phyloP scores from a whole-genome alignment of 2,113 vertebrate species.

The Euleptes europaea region DNA sequence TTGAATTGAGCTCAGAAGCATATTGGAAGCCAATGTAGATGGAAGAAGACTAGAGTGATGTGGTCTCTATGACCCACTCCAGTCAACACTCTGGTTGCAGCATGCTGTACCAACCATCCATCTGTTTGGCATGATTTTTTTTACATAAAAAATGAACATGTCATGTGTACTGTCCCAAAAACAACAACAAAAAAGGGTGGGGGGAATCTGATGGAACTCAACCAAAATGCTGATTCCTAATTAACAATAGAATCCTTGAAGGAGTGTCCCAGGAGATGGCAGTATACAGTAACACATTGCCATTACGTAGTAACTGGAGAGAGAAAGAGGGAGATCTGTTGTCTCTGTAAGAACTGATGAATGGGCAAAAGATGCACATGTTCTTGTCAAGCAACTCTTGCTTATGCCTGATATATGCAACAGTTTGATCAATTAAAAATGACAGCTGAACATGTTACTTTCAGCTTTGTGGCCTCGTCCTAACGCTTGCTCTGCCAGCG shows the following conservation, averaged over 20 bases:
- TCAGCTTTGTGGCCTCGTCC: neutral
- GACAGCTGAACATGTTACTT: neutral
- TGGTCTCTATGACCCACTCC: too few species aligned
- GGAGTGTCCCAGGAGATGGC: conserved; percentile 55
- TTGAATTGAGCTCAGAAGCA: too few species aligned
- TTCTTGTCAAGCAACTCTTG: conserved; percentile 6
- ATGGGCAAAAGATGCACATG: neutral
- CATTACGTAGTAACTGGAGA: conserved; percentile 27
- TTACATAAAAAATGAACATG: too few species aligned
- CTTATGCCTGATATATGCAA: conserved; percentile 24
- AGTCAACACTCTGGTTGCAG: too few species aligned
- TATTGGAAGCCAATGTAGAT: too few species aligned
- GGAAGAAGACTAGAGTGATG: too few species aligned
- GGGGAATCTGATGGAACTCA: too few species aligned
- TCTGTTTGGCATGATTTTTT: too few species aligned
- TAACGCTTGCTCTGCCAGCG: neutral
- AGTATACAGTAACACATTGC: conserved; percentile 48
- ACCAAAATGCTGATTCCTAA: too few species aligned
- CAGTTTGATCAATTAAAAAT: neutral
- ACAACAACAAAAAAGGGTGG: too few species aligned
- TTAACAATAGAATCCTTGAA: conserved; percentile 34
- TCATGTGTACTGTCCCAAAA: too few species aligned
- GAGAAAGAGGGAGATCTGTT: conserved; percentile 21
- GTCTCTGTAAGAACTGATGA: conserved; percentile 34
- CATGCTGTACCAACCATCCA: too few species aligned